phyloP scores from a whole-genome alignment of 2,113 vertebrate species.

The Leuciscus idus region DNA sequence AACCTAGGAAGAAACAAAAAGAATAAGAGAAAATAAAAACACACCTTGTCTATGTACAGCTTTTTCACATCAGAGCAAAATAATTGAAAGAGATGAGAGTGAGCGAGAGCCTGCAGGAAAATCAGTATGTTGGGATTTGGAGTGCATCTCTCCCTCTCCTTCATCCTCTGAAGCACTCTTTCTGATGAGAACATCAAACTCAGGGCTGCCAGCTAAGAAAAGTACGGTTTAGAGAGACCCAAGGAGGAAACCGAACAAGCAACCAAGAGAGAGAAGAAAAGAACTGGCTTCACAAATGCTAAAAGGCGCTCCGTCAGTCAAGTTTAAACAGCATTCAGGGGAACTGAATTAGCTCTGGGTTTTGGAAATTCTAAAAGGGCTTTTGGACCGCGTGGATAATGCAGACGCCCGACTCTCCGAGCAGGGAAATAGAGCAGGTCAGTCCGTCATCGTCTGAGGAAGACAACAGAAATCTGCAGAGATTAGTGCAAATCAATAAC shows the following conservation, averaged over 20 bases:
- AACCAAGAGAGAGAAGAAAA: neutral
- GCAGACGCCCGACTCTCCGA: neutral
- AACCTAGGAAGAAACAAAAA: conserved; percentile 48
- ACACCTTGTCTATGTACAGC: conserved; percentile 36
- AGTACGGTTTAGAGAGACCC: neutral
- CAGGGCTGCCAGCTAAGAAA: conserved; percentile 21
- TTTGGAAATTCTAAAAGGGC: neutral
- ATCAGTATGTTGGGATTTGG: conserved; percentile 31
- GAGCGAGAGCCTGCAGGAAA: conserved; percentile 37
- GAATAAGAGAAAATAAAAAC: conserved; percentile 35
- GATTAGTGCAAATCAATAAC: conserved; percentile 27
- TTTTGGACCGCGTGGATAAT: neutral
- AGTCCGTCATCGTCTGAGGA: neutral
- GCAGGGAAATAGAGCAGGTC: neutral
- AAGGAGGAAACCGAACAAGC: conserved; percentile 7
- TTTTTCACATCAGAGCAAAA: conserved; percentile 45
- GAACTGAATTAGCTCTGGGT: conserved; percentile 20
- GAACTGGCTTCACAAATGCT: conserved; percentile 1
- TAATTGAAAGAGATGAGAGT: conserved; percentile 31
- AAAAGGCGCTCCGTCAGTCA: neutral
- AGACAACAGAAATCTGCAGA: conserved; percentile 7
- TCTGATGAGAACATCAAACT: conserved; percentile 30
- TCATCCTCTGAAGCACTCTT: conserved; percentile 30
- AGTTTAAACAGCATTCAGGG: neutral
- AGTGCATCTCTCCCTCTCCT: conserved; percentile 35